Percentiles rank a stretch among this genome's conserved stretches.
These are phyloP conservation scores for Sinocyclocheilus maitianheensis DNA, from an alignment of 2,113 vertebrate genomes.

Conservation along the genomic window DNA sequence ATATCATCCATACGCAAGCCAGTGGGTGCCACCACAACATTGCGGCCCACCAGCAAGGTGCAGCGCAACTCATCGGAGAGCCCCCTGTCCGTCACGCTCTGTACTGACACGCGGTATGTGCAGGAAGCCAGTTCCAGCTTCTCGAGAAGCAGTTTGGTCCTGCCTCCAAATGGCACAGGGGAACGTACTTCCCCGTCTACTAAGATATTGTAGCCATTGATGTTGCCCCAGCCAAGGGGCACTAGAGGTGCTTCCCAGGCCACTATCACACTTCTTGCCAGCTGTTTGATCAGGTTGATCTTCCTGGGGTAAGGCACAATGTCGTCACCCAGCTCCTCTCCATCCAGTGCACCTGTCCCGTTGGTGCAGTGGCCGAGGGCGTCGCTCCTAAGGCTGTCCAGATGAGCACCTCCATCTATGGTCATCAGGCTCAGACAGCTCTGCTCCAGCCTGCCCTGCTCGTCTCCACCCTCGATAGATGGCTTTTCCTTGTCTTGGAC, in stretches of 20 bases:
- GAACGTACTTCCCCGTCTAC: conserved; percentile 87
- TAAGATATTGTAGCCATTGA: conserved; percentile 90
- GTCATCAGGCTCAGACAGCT: conserved; percentile 60
- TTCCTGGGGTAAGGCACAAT: conserved; percentile 94
- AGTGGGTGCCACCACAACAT: conserved; percentile 89
- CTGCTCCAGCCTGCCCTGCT: conserved; percentile 76
- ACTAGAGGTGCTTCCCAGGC: conserved; percentile 92
- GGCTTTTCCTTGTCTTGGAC: conserved; percentile 88
- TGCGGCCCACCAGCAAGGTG: conserved; percentile 89
- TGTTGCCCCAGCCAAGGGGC: conserved; percentile 86
- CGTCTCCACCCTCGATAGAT: conserved; percentile 67
- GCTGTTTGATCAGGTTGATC: conserved; percentile 95
- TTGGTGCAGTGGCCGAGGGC: conserved; percentile 72
- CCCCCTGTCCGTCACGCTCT: conserved; percentile 85
- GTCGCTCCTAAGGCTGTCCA: conserved; percentile 65
- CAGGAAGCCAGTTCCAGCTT: conserved; percentile 88
- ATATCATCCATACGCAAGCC: conserved; percentile 87
- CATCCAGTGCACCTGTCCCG: conserved; percentile 80
- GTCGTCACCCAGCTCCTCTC: conserved; percentile 90
- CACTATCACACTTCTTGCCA: conserved; percentile 96
- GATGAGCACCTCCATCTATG: conserved; percentile 65
- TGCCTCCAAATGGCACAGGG: conserved; percentile 77
- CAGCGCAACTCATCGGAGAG: conserved; percentile 90
- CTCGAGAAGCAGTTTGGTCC: conserved; percentile 90
- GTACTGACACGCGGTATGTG: conserved; percentile 89